Conservation (phyloP, 2,888 invertebrate genomes). For the Parnassius glacialis region DNA sequence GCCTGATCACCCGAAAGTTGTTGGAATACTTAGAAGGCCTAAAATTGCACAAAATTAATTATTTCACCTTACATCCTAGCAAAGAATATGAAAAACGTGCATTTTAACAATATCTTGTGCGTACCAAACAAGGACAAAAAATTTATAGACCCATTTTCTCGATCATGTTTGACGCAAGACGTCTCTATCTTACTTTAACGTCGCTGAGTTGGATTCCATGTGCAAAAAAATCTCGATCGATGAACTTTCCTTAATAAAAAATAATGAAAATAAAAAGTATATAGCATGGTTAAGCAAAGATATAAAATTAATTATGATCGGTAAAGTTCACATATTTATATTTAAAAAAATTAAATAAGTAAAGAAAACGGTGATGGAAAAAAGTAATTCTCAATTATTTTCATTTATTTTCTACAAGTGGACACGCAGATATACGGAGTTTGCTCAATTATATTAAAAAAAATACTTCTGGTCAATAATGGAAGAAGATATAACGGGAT, state of each 20-base stretch:
- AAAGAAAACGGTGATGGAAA: constrained; percentile 7
- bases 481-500: constrained; percentile 18
- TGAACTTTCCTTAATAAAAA: constrained; percentile 2
- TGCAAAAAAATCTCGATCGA: constrained; percentile 20
- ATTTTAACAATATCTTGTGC: too few relatives aligned
- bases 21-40: too few relatives aligned
- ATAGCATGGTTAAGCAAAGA: not conserved
- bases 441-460: constrained; percentile 24
- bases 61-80: too few relatives aligned
- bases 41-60: too few relatives aligned
- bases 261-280: constrained; percentile 3
- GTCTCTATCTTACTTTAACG: constrained; percentile 19
- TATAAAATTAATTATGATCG: not conserved
- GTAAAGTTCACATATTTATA: constrained; percentile 4
- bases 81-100: too few relatives aligned
- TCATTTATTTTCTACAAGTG: constrained; percentile 26
- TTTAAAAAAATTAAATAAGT: constrained; percentile 5
- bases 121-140: too few relatives aligned
- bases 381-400: constrained; percentile 13
- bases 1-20: too few relatives aligned
- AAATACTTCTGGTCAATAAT: constrained; percentile 24
- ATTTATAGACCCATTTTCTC: constrained; percentile 3
- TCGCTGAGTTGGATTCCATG: constrained; percentile 16
- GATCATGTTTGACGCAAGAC: constrained; percentile 25
- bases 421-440: constrained; percentile 17